phyloP scores from a whole-genome alignment of 1,140 invertebrate species.

The Parapsyche elsis region DNA sequence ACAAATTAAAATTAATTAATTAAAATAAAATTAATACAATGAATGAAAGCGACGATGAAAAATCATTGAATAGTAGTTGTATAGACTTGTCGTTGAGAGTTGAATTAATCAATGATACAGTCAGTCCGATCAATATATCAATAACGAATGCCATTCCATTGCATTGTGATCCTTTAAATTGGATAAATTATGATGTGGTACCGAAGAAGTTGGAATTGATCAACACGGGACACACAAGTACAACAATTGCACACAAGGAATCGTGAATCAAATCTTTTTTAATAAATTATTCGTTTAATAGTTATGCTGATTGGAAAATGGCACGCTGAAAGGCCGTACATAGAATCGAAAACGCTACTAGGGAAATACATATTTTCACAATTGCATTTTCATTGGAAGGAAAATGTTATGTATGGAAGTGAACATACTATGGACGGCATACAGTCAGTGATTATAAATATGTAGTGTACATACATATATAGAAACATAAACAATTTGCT shows the following conservation, averaged over 20 bases:
- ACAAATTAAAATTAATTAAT: not conserved
- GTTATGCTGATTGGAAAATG: conserved; percentile 66
- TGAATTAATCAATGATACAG: too few species aligned
- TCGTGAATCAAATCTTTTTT: too few species aligned
- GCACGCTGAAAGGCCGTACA: conserved; percentile 61
- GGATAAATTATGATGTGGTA: conserved; percentile 60
- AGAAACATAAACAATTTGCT: not conserved
- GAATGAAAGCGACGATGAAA: not conserved
- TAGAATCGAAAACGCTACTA: conserved; percentile 67
- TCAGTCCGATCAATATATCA: conserved; percentile 65
- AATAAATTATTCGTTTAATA: conserved; percentile 54
- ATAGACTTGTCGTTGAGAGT: too few species aligned
- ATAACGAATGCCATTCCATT: conserved; percentile 59
- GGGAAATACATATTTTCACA: conserved; percentile 74
- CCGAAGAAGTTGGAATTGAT: conserved; percentile 66
- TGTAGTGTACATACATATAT: not conserved
- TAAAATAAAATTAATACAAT: not conserved
- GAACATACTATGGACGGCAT: conserved; percentile 76
- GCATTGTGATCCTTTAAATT: conserved; percentile 59
- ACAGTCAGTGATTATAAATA: conserved; percentile 28
- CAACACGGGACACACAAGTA: conserved; percentile 67
- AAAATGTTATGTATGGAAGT: conserved; percentile 72
- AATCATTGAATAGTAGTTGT: too few species aligned
- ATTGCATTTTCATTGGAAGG: conserved; percentile 83
- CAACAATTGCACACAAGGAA: too few species aligned